Evolutionary conservation across 2,113 vertebrate species (phyloP), one percentile per base, ranked within the genome.

Genomic region (Anolis carolinensis): DNA sequence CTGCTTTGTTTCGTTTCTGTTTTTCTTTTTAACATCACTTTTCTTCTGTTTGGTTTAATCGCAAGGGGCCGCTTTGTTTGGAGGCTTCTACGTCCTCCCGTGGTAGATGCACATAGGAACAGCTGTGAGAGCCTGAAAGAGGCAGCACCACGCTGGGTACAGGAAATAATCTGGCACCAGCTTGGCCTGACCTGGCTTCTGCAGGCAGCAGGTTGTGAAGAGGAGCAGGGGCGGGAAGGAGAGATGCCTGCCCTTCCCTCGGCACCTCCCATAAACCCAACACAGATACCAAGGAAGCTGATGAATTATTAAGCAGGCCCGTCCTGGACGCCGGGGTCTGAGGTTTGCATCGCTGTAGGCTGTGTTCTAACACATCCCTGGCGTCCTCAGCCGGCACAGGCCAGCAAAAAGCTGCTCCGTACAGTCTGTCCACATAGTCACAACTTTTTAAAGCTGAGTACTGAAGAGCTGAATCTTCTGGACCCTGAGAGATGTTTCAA

Each of bases 81-180:
- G 59, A 39, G 70, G n/a, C 7, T 81, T 36, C 52, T 25, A 32
- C n/a, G n/a, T 72, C 67, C 13, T 62, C 89, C 84, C 85, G 5
- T 73, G 84, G 71, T 36, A 0, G 75, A 65, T 2, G 75, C 67
- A 30, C 72, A 2, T 32, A 11, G 0, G 81, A 89, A 0, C 67
- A 89, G 63, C 1, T 21, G 18, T 0, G 75, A 20, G 80, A 79
- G 1, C 36, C 32, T 84, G 0, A 5, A 81, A 34, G 5, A 62
- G 63, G 18, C 77, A 68, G 70, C 48, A 84, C 85, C 20, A 88
- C 65, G 83, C 88, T 0, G 87, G 0, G 85, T 88, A 89, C 59
- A 0, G 39, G 82, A 86, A 89, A 77, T 86, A 86, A 87, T 90
- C 92, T 71, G 95, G 94, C 76, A 84, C 71, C 50, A 87, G 11